Conservation (phyloP, 2,113 vertebrate genomes). For the Chionodraco myersi region DNA sequence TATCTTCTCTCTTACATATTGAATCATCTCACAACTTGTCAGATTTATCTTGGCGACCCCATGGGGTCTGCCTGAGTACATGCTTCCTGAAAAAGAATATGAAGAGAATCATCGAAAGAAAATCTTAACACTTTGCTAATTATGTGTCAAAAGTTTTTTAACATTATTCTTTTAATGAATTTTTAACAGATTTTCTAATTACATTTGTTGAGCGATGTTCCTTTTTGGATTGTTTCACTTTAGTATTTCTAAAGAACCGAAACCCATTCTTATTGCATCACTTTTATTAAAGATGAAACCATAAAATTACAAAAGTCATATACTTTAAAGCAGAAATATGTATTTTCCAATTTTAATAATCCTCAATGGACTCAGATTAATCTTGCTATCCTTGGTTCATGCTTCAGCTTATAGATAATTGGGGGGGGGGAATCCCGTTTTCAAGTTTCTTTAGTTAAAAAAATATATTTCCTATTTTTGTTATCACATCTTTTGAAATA, state of each 20-base stretch:
- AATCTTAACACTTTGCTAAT: background rate
- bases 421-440: too few species aligned
- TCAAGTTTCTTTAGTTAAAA: too few species aligned
- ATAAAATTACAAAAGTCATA: background rate
- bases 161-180: too few species aligned
- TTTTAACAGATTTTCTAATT: background rate
- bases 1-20: background rate
- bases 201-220: too few species aligned
- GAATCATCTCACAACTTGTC: background rate
- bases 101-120: background rate
- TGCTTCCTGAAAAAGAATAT: background rate
- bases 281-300: background rate
- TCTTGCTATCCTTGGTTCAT: background rate
- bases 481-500: background rate
- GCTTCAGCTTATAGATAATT: background rate
- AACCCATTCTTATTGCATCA: background rate
- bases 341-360: background rate
- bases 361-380: background rate
- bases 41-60: background rate
- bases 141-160: background rate
- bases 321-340: background rate
- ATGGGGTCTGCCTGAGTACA: background rate
- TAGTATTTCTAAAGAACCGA: background rate
- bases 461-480: background rate
- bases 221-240: too few species aligned